These are phyloP conservation scores for Hecatera dysodea DNA, from an alignment of 2,888 invertebrate species.

Conservation along the genomic window DNA sequence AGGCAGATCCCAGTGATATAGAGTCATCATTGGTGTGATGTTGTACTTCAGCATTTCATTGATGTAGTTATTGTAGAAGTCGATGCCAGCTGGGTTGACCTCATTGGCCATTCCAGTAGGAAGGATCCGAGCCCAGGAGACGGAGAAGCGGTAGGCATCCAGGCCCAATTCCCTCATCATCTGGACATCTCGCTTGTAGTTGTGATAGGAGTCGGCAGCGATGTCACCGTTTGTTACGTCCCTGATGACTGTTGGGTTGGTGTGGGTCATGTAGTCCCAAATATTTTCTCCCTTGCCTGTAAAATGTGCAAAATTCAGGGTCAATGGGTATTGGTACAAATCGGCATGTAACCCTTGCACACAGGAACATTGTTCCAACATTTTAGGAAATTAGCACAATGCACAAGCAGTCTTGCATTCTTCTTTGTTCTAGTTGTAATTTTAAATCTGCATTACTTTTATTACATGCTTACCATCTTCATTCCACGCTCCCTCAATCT, in stretches of 20 bases:
- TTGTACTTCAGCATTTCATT: constrained; percentile 90
- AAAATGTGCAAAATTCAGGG: too few species aligned
- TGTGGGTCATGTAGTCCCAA: constrained; percentile 76
- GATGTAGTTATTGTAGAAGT: constrained; percentile 92
- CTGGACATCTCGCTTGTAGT: constrained; percentile 89
- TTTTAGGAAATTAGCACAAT: too few species aligned
- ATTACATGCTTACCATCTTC: constrained; percentile 64
- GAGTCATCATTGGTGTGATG: constrained; percentile 91
- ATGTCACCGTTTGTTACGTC: constrained; percentile 89
- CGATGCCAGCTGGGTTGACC: constrained; percentile 91
- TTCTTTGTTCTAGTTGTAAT: neutral
- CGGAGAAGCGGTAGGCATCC: constrained; percentile 89
- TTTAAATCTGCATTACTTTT: too few species aligned
- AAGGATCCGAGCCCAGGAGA: constrained; percentile 92
- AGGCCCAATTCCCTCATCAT: constrained; percentile 84
- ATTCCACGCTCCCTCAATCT: constrained; percentile 77
- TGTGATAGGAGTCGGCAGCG: constrained; percentile 91
- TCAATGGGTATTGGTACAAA: too few species aligned
- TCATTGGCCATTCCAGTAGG: constrained; percentile 89
- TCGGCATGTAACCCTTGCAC: too few species aligned
- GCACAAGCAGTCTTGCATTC: too few species aligned
- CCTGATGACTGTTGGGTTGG: constrained; percentile 64
- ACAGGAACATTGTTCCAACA: too few species aligned
- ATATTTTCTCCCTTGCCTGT: constrained; percentile 76
- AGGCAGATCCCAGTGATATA: constrained; percentile 90